Conservation (phyloP, 2,113 vertebrate species). For the Pedetes capensis region DNA sequence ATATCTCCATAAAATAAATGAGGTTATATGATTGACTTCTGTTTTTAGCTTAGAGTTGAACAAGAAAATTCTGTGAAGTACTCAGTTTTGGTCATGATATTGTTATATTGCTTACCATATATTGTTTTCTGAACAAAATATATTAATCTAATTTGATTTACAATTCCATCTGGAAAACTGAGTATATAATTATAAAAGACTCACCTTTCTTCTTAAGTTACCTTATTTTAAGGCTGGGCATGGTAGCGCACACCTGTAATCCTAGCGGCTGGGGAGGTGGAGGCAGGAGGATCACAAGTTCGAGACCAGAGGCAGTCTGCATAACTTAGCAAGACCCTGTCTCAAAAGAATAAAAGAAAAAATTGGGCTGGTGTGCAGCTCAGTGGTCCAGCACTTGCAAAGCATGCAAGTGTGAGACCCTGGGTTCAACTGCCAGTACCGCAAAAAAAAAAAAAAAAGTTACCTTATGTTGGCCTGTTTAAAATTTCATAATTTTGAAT, state of each 20-base stretch:
- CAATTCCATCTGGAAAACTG: neutral
- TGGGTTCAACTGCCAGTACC: too few species aligned
- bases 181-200: neutral
- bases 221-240: too few species aligned
- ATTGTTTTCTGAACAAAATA: slow-evolving; percentile 28
- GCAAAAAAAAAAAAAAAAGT: too few species aligned
- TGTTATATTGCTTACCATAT: neutral
- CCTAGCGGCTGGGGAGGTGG: too few species aligned
- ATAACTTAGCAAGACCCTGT: too few species aligned
- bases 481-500: slow-evolving; percentile 1
- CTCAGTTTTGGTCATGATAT: neutral
- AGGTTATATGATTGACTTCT: neutral
- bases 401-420: too few species aligned
- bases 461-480: neutral
- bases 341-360: too few species aligned
- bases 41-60: neutral
- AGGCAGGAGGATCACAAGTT: too few species aligned
- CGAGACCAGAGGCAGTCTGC: too few species aligned
- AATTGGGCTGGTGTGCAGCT: too few species aligned
- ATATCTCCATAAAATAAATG: neutral
- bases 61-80: neutral
- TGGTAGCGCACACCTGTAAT: too few species aligned
- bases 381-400: too few species aligned
- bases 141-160: neutral
- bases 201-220: neutral